Evolutionary conservation across 2,888 invertebrate species (phyloP), one percentile per base, ranked within the genome.

Genomic region (Netelia melanura): DNA sequence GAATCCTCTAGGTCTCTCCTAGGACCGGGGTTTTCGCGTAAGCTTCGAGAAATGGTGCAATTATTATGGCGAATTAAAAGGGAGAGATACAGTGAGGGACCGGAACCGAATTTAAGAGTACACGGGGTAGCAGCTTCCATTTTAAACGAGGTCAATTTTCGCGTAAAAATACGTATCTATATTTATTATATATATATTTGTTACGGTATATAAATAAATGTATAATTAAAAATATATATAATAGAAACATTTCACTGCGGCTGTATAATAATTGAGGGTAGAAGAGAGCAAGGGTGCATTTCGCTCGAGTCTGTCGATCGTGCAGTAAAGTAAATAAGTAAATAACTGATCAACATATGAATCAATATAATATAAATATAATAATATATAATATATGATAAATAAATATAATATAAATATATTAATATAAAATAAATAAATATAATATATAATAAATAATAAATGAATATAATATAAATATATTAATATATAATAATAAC

Each of bases 11-110:
- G 48, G 68, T 68, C 23, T 71, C 71, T 77, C 23, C 10, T 5
- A 11, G 23, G 56, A 67, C 43, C 6, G 62, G 56, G 44, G 52
- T 21, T 74, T 74, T n/a, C 30, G 3, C 64, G 74, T 48, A 43
- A 77, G 62, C 67, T 81, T 64, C 30, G n/a, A 48, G 62, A 74
- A 81, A 72, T 78, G 62, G n/a, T 52, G 54, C 77, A 81, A 81
- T 81, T 84, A 78, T 74, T 70, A 52, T 48, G 52, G 64, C 48
- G 30, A 74, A 64, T 80, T 71, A 52, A 78, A 67, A 68, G 62
- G 38, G 17, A 52, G 58, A 76, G 61, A 81, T 62, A 25, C 25
- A 70, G 5, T 38, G 38, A 62, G 38, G 62, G 17, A 38, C 9
- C 5, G 58, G 21, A 58, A 9, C 48, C 14, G 14, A 48, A 48